Percentiles rank a stretch among this genome's conserved stretches.
Conservation (phyloP, 2,113 vertebrate species). For the Nyctibius bracteatus region DNA sequence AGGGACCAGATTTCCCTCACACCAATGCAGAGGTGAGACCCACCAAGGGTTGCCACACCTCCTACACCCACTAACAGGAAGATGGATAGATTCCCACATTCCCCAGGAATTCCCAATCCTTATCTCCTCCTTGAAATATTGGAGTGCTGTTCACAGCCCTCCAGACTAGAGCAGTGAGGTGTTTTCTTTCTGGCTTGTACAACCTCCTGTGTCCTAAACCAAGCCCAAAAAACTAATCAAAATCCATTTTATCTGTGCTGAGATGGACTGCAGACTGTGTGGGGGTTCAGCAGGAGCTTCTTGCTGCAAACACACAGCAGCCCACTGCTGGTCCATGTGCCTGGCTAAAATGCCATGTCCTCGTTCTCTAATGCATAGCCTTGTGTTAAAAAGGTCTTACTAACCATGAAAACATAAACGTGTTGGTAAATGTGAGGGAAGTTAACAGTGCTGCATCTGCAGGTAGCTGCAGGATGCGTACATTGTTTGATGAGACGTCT, state of each 20-base stretch:
- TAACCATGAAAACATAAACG: neutral
- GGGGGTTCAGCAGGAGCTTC: neutral
- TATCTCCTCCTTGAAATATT: neutral
- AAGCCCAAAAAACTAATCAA: neutral
- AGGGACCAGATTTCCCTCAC: neutral
- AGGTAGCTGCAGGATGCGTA: neutral
- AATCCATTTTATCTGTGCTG: neutral
- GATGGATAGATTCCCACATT: neutral
- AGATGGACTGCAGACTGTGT: neutral
- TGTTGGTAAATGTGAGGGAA: neutral
- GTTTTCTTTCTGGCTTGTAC: neutral
- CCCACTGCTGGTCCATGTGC: neutral
- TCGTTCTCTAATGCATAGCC: neutral
- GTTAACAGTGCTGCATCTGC: accelerated
- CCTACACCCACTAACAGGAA: neutral
- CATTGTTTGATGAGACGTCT: neutral
- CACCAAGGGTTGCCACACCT: neutral
- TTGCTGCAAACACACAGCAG: neutral
- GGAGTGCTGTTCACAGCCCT: neutral
- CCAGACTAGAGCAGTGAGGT: neutral
- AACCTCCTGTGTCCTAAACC: neutral
- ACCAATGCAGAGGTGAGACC: neutral
- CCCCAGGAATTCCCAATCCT: neutral
- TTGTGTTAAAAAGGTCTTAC: neutral
- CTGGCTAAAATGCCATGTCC: neutral